Conservation (phyloP, 2,888 invertebrate species). For the Eurytoma adleriae region DNA sequence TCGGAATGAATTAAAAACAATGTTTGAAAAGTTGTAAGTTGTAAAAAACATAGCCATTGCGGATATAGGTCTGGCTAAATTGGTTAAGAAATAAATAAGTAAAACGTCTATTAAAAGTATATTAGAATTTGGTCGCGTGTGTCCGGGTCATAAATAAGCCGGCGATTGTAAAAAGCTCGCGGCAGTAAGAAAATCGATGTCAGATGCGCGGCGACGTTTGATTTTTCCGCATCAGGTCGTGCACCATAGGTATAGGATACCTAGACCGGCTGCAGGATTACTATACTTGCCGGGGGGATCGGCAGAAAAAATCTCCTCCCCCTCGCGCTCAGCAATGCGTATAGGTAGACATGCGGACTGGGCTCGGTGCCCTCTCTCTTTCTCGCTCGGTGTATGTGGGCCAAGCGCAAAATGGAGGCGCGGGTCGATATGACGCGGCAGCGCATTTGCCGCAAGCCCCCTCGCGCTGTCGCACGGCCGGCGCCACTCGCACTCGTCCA, state of each 20-base stretch:
- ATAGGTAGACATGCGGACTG: constrained; percentile 13
- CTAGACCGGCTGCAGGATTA: constrained; percentile 9
- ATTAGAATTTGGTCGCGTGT: too few species aligned
- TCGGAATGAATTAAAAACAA: too few species aligned
- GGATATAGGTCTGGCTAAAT: too few species aligned
- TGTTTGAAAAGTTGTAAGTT: too few species aligned
- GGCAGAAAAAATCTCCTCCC: neutral
- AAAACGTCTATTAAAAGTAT: too few species aligned
- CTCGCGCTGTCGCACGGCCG: constrained; percentile 50
- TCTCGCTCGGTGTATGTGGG: constrained; percentile 64
- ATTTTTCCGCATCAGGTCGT: constrained; percentile 18
- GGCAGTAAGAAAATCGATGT: constrained; percentile 15
- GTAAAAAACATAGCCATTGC: too few species aligned
- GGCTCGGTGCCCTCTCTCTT: neutral
- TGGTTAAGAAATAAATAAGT: too few species aligned
- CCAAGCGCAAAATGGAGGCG: constrained; percentile 70
- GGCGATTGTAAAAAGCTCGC: neutral
- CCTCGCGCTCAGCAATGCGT: too few species aligned
- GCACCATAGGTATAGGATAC: neutral
- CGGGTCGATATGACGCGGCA: constrained; percentile 73
- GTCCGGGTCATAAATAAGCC: too few species aligned
- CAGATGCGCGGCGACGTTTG: constrained; percentile 25
- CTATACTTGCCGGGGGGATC: neutral
- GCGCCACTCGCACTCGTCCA: neutral
- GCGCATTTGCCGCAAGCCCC: constrained; percentile 64